Evolutionary conservation across 2,888 invertebrate genomes (phyloP).

Genomic region (Tolmerus cingulatus): DNA sequence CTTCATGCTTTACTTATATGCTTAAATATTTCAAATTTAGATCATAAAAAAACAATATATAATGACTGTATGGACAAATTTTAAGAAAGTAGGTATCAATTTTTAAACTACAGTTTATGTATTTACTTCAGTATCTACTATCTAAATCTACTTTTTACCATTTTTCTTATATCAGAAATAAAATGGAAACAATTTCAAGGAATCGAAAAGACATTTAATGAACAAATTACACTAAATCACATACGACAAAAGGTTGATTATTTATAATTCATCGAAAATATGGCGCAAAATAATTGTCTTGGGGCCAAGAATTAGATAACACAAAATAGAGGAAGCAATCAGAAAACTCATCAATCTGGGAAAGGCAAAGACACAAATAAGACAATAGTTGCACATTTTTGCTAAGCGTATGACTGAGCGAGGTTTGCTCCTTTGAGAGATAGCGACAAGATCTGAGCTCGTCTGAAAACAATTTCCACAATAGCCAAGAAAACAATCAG

Average conservation of each 20-base stretch:
- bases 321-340: conserved; percentile 24
- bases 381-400: conserved; percentile 10
- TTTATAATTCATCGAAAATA: background rate
- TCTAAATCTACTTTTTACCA: no score
- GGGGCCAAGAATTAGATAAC: background rate
- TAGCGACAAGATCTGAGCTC: background rate
- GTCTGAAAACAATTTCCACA: conserved; percentile 12
- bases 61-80: no score
- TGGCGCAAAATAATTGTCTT: background rate
- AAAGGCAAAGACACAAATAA: conserved; percentile 13
- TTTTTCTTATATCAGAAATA: no score
- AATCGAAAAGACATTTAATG: background rate
- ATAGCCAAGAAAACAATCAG: conserved; percentile 24
- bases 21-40: no score
- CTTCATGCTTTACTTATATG: no score
- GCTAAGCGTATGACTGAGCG: background rate
- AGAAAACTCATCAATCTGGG: conserved; percentile 32
- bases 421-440: conserved; percentile 24
- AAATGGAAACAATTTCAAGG: no score
- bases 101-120: no score
- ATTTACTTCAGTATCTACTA: no score
- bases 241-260: background rate
- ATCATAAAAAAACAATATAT: no score
- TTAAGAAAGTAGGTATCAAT: no score
- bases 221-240: background rate